Conservation (phyloP, 2,888 invertebrate species). For the Ectemnius continuus region DNA sequence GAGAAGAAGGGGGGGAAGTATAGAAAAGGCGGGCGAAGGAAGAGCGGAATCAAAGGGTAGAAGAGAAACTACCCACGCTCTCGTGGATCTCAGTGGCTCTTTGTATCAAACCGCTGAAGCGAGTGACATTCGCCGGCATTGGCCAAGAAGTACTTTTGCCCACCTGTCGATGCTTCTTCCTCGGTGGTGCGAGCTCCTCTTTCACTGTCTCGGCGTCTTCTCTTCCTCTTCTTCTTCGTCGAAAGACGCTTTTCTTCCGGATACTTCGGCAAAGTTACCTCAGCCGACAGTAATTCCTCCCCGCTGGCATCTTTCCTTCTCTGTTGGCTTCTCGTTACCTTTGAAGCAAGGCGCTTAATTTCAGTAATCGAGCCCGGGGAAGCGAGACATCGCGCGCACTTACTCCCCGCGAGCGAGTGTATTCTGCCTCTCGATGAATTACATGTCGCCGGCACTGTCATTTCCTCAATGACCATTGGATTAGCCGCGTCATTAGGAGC, state of each 20-base stretch:
- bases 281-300: slow-evolving; percentile 14
- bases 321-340: neutral
- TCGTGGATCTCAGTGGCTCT: slow-evolving; percentile 57
- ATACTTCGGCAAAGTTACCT: slow-evolving; percentile 21
- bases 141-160: slow-evolving; percentile 49
- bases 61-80: slow-evolving; percentile 61
- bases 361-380: slow-evolving; percentile 1
- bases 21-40: slow-evolving; percentile 27
- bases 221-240: neutral
- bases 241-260: neutral
- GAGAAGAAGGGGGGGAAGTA: slow-evolving; percentile 26
- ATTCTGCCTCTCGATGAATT: slow-evolving; percentile 1
- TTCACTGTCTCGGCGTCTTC: slow-evolving; percentile 10
- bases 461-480: too few species aligned
- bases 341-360: neutral
- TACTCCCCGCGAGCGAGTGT: neutral
- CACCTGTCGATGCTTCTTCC: slow-evolving; percentile 50
- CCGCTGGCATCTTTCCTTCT: neutral
- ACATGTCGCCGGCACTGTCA: neutral
- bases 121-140: slow-evolving; percentile 57
- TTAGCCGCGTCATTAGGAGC: too few species aligned
- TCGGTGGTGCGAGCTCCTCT: slow-evolving; percentile 15
- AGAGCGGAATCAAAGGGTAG: slow-evolving; percentile 54
- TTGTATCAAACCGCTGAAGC: slow-evolving; percentile 59
- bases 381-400: neutral